These are phyloP conservation scores for Echinarachnius parma DNA, from an alignment of 53 echinoderm and acorn worm species.

Conservation along the genomic window DNA sequence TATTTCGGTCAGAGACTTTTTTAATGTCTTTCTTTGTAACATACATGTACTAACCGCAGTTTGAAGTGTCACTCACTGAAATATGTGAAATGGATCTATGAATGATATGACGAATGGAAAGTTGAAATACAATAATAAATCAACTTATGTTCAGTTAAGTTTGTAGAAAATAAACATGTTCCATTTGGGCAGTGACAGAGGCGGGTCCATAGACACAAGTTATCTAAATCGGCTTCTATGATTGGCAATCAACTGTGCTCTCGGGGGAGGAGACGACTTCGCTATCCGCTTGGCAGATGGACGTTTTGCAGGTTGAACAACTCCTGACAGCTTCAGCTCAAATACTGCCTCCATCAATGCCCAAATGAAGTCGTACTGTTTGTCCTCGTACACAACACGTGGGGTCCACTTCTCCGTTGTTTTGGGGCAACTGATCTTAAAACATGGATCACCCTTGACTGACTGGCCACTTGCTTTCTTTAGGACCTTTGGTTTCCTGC, in stretches of 20 bases:
- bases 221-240: neutral
- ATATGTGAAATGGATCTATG: too few relatives aligned
- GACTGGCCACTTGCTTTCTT: neutral
- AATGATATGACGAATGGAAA: too few relatives aligned
- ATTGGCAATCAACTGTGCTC: neutral
- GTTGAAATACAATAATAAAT: too few relatives aligned
- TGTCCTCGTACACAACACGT: slow-evolving; percentile 9
- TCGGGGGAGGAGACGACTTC: neutral
- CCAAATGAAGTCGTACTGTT: neutral
- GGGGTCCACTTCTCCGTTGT: slow-evolving; percentile 9
- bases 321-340: neutral
- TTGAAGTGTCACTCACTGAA: too few relatives aligned
- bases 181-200: too few relatives aligned
- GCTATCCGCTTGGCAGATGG: neutral
- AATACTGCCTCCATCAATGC: slow-evolving; percentile 1
- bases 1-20: too few relatives aligned
- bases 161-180: too few relatives aligned
- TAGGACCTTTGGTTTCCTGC: neutral
- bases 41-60: too few relatives aligned
- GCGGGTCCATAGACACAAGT: too few relatives aligned
- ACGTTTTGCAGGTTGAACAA: neutral
- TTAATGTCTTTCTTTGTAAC: too few relatives aligned
- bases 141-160: too few relatives aligned
- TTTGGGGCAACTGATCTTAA: neutral
- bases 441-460: neutral